phyloP scores from a whole-genome alignment of 1,140 invertebrate genomes.

The Diuraphis noxia region DNA sequence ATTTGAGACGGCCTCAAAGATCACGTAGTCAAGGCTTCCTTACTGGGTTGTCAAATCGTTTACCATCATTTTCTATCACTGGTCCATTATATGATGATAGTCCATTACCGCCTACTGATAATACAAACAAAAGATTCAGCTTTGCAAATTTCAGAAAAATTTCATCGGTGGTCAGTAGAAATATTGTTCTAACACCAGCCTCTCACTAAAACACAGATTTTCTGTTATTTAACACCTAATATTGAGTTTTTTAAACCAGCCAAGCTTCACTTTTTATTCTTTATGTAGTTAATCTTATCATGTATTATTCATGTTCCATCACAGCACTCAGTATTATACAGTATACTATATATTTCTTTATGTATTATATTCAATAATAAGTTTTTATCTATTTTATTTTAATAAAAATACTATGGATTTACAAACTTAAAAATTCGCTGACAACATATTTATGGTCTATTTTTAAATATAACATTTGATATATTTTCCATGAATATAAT shows the following conservation, averaged over 20 bases:
- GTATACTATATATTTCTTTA: neutral
- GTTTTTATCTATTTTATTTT: neutral
- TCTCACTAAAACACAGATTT: constrained; percentile 36
- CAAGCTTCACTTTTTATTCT: constrained; percentile 22
- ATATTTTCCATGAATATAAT: neutral
- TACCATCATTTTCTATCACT: constrained; percentile 53
- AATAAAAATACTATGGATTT: neutral
- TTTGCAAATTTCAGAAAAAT: constrained; percentile 51
- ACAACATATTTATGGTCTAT: neutral
- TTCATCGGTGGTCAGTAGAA: constrained; percentile 50
- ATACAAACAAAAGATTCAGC: constrained; percentile 48
- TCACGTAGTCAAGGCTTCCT: constrained; percentile 49
- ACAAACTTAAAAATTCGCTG: neutral
- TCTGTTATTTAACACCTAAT: constrained; percentile 45
- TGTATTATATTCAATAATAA: neutral
- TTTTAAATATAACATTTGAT: neutral
- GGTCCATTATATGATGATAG: constrained; percentile 52
- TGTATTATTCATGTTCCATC: neutral
- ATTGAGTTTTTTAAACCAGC: constrained; percentile 8
- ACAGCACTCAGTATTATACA: neutral
- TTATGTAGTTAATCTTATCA: neutral
- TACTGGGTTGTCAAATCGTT: constrained; percentile 50
- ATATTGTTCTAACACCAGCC: constrained; percentile 37
- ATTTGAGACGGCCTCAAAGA: constrained; percentile 44
- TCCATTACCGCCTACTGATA: constrained; percentile 38